Evolutionary conservation across 2,797 vertebrate genomes (phyloP), one percentile per base, ranked within the genome.

Genomic region (Adrianichthys oophorus): DNA sequence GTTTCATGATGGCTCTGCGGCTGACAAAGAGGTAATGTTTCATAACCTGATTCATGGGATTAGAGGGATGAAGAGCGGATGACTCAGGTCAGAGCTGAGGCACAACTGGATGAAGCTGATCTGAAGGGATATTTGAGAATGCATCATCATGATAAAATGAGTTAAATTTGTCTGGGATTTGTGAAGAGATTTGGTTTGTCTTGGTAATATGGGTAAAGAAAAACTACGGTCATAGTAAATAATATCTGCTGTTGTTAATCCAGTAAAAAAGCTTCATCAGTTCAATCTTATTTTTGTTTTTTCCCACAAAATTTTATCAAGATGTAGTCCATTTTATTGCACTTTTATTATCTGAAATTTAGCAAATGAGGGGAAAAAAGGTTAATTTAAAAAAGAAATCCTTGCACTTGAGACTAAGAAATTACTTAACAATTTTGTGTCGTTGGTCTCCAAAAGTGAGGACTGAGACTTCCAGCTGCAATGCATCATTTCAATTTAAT

Each of bases 1-100:
- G 79, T 62, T 59, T 74, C 66, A 72, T 70, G 76, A 83, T 83
- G 70, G 1, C 56, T 60, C 66, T 55, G 59, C 26, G 64, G 59
- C 68, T 57, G 68, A 59, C 70, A 62, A 66, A 68, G 56, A 65
- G 72, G 79, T 73, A 68, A 86, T 74, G 80, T 86, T 83, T 81
- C 78, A 65, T 82, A 72, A 53, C 72, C 75, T 47, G 59, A 59
- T 79, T 71, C 74, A 53, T 48, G 40, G 78, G 82, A 85, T 89
- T 86, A 87, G 60, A 56, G 59, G 62, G 78, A 82, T 79, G 58
- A 59, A 62, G 68, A 50, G 76, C 68, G 75, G 76, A 71, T 76
- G 74, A 82, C 76, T 74, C 67, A 66, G 78, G 74, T 77, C 80
- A 70, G 51, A 71, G 63, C 46, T 41, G 29, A 66, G 48, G 55